Evolutionary conservation across 2,113 vertebrate species (phyloP).

Genomic region (Leucopsar rothschildi): DNA sequence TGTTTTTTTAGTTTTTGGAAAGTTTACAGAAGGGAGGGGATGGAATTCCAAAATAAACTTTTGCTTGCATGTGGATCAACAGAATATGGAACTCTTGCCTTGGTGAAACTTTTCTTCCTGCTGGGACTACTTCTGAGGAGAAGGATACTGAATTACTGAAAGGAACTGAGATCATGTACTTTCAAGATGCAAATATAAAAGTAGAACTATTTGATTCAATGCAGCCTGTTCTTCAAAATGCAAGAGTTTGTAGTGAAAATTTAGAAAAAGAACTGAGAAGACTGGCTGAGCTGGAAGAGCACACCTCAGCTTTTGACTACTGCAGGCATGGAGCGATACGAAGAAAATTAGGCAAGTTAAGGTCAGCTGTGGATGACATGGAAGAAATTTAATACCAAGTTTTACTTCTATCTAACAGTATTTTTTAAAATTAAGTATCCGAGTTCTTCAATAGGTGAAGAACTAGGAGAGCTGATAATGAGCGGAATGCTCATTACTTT

Average conservation of each 20-base stretch:
- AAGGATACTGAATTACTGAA: neutral
- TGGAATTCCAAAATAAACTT: constrained; percentile 19
- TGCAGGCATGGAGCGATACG: constrained; percentile 73
- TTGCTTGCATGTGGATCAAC: constrained; percentile 39
- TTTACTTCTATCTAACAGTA: neutral
- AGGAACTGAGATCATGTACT: neutral
- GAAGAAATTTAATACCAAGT: constrained; percentile 44
- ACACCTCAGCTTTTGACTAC: constrained; percentile 59
- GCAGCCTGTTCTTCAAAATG: neutral
- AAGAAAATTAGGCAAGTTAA: constrained; percentile 74
- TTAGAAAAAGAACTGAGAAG: constrained; percentile 60
- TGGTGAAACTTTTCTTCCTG: constrained; percentile 36
- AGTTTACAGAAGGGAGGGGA: constrained; percentile 32
- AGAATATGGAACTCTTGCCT: constrained; percentile 57
- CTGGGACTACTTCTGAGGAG: neutral
- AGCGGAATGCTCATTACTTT: neutral
- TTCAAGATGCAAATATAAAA: neutral
- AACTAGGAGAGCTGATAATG: neutral
- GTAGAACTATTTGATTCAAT: constrained; percentile 48
- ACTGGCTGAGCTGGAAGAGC: constrained; percentile 51
- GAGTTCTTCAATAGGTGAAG: neutral
- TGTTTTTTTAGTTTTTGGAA: constrained; percentile 63
- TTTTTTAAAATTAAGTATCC: neutral
- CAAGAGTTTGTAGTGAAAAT: neutral
- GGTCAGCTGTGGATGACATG: constrained; percentile 71